Evolutionary conservation across 2,888 invertebrate genomes (phyloP).

Genomic region (Sinelater perroti): DNA sequence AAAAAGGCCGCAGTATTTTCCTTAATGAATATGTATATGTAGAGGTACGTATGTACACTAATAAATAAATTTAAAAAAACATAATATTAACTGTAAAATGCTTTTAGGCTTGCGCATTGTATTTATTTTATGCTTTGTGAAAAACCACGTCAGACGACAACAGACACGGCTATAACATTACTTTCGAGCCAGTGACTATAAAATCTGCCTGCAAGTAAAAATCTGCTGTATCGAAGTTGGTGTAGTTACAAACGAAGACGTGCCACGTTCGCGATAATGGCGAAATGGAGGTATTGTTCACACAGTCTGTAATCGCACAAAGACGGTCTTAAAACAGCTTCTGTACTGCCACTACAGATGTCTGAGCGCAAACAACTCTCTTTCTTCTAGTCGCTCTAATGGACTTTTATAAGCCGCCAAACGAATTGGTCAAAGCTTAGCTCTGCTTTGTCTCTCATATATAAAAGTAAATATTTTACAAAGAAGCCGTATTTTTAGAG

Average conservation of each 20-base stretch:
- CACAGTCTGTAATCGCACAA: slow-evolving; percentile 41
- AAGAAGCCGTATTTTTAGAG: slow-evolving; percentile 24
- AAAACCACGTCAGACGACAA: too few relatives aligned
- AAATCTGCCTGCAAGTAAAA: slow-evolving; percentile 6
- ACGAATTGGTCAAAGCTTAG: slow-evolving; percentile 42
- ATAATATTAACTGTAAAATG: too few relatives aligned
- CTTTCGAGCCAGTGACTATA: too few relatives aligned
- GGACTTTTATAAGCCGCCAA: slow-evolving; percentile 41
- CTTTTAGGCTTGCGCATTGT: too few relatives aligned
- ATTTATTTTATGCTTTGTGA: too few relatives aligned
- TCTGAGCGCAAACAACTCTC: slow-evolving; percentile 34
- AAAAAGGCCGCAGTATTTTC: too few relatives aligned
- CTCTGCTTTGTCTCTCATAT: slow-evolving; percentile 32
- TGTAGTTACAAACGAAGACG: slow-evolving; percentile 28
- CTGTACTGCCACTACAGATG: slow-evolving; percentile 29
- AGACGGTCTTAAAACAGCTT: slow-evolving; percentile 34
- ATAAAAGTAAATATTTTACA: slow-evolving; percentile 33
- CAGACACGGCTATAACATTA: too few relatives aligned
- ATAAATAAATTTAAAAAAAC: too few relatives aligned
- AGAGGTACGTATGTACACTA: too few relatives aligned
- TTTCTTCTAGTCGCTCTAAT: slow-evolving; percentile 42
- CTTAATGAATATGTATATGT: too few relatives aligned
- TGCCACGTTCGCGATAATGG: slow-evolving; percentile 29
- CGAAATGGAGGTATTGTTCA: slow-evolving; percentile 42
- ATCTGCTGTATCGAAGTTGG: slow-evolving; percentile 14